Evolutionary conservation across 2,888 invertebrate species (phyloP).

Genomic region (Hoplodrina ambigua): DNA sequence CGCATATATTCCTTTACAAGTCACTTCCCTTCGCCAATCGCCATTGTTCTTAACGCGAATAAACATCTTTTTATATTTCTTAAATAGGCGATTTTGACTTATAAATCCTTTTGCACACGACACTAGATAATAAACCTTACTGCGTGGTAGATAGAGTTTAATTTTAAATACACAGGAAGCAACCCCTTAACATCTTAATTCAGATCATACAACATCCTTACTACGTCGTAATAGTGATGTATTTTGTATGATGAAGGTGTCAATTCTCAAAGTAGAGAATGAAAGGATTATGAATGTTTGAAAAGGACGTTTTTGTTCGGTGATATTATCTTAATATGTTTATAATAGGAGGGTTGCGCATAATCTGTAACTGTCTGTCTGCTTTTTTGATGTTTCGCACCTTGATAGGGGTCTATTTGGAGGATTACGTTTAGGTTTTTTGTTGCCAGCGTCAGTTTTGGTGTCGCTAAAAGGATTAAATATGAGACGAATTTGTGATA

Average conservation of each 20-base stretch:
- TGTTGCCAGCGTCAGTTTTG: slow-evolving; percentile 26
- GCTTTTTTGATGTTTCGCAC: slow-evolving; percentile 83
- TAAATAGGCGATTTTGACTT: slow-evolving; percentile 78
- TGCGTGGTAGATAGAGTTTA: accelerated
- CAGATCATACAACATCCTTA: slow-evolving; percentile 40
- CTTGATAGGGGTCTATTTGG: slow-evolving; percentile 79
- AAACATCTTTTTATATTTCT: slow-evolving; percentile 78
- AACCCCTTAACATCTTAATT: slow-evolving; percentile 68
- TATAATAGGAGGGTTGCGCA: slow-evolving; percentile 82
- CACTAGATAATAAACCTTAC: slow-evolving; percentile 22
- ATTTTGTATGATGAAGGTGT: slow-evolving; percentile 66
- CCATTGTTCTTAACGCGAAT: slow-evolving; percentile 83
- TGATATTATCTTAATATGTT: slow-evolving; percentile 89
- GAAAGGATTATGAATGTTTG: slow-evolving; percentile 84
- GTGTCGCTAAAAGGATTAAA: slow-evolving; percentile 33
- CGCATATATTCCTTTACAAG: slow-evolving; percentile 68
- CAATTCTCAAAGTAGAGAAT: slow-evolving; percentile 69
- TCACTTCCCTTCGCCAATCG: slow-evolving; percentile 80
- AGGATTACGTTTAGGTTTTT: slow-evolving; percentile 37
- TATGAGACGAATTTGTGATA: slow-evolving; percentile 22
- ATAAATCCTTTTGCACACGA: slow-evolving; percentile 69
- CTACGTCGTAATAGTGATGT: slow-evolving; percentile 55
- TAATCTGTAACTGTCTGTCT: slow-evolving; percentile 89
- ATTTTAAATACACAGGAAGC: slow-evolving; percentile 6
- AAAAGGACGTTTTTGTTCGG: slow-evolving; percentile 78